Evolutionary conservation across 2,113 vertebrate genomes (phyloP), one percentile per base, ranked within the genome.

Genomic region (Cygnus atratus): DNA sequence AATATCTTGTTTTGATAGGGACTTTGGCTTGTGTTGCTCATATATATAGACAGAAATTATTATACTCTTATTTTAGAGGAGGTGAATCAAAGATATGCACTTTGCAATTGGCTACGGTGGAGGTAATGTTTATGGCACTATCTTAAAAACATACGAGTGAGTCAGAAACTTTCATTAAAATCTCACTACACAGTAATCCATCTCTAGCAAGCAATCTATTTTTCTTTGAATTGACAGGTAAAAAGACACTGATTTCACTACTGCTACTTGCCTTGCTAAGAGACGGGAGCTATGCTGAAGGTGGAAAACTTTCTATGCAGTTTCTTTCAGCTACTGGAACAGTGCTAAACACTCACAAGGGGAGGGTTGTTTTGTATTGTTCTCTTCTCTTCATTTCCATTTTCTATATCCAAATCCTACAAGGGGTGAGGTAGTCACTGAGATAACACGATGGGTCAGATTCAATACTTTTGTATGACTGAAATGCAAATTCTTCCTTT

Each of bases 11-110:
- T 87, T 83, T 77, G 48, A 20, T 24, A 52, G 57, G 26, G 33
- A 35, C 57, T 81, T 63, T 16, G 72, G 68, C n/a, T 78, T 44
- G 54, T 35, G 28, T 46, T 74, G 25, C 18, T 91, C 11, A 7
- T 46, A 46, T 71, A 31, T 16, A 63, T 46, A 72, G 68, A 68
- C 33, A 71, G 55, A 67, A 84, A 79, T 90, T 3, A 66, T 71
- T 77, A 35, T 6, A 55, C 13, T 24, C 11, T 84, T 77, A 31
- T 48, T 95, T 91, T 46, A 67, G 57, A 44, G 75, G 33, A 71
- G 26, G 61, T 43, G 94, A 92, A 95, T 94, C 59, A 71, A 81
- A 91, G 76, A 72, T 91, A 91, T 7, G 52, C 76, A 67, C 48
- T 92, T 93, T 81, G 70, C 65, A 92, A 37, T 29, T 58, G 86